phyloP scores from a whole-genome alignment of 2,113 vertebrate species.

The Anolis sagrei region DNA sequence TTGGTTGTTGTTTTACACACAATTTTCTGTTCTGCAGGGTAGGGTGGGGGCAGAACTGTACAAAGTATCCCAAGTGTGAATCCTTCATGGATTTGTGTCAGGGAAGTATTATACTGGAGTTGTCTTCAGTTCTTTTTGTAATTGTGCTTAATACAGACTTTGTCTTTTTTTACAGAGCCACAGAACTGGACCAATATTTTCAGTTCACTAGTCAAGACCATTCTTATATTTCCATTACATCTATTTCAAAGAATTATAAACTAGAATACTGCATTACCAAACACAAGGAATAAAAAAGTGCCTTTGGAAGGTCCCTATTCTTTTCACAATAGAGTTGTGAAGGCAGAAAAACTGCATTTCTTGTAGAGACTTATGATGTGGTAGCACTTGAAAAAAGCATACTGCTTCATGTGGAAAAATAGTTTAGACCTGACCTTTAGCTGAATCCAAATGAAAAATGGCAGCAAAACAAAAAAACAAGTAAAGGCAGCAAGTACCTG shows the following conservation, averaged over 20 bases:
- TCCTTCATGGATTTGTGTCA: background rate
- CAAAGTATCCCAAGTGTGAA: background rate
- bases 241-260: constrained; percentile 39
- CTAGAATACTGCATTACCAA: constrained; percentile 22
- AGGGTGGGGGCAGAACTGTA: background rate
- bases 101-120: background rate
- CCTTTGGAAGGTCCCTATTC: constrained; percentile 17
- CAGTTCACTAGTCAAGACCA: background rate
- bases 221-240: constrained; percentile 21
- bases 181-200: too few relatives aligned
- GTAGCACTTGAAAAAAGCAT: constrained; percentile 36
- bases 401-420: constrained; percentile 2
- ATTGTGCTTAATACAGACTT: too few relatives aligned
- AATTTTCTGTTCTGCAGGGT: background rate
- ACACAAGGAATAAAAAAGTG: background rate
- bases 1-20: background rate
- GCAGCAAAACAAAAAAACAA: background rate
- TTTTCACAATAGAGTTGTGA: constrained; percentile 45
- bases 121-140: background rate
- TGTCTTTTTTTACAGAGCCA: too few relatives aligned
- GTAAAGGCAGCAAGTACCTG: too few relatives aligned
- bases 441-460: constrained; percentile 48
- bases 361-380: background rate
- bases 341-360: constrained; percentile 10
- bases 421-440: constrained; percentile 61